Base-by-base conservation (phyloP, 1,140 invertebrate genomes). In the Aricia agestis region DNA sequence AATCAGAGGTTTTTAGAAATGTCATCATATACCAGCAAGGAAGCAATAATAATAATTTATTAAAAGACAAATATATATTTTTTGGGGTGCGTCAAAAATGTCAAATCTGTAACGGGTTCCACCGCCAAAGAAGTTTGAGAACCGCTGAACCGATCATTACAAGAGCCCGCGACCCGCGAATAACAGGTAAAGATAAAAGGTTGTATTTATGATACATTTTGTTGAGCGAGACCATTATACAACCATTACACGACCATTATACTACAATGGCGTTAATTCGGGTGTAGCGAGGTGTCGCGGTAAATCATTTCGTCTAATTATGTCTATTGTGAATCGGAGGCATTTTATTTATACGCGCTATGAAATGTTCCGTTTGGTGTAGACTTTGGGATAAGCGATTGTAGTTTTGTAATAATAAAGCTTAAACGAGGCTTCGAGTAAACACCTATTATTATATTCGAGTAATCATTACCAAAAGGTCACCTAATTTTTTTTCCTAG, bases 261-360 rank as follows among this genome's bases (percentile, higher is more conserved):
- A 52, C 9, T 73, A 76, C 75, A 75, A 78, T 72, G 69, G 36
- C 19, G 59, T 41, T 67, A 75, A 74, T 70, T 67, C 77, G 83
- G 80, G 80, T 83, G 78, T 76, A 81, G 81, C 76, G 82, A 78
- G 77, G 76, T 78, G 75, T 73, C 66, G 65, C 80, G 79, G 77
- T 83, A 78, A 85, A 86, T 83, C 83, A 85, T 83, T 80, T 80
- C 78, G 73, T 85, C 84, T 87, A 89, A 89, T 87, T 89, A 87
- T 81, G 80, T 81, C 78, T 78, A 83, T 87, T 86, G 86, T 86
- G 80, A 72, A 80, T 72, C 74, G 80, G 77, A 84, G 85, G 83
- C 85, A 86, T 84, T 85, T 84, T 82, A 81, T 89, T 87, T 89
- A 79, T 76, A 74, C 69, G 63, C 74, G 69, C 36, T 36, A 36